Conservation (phyloP, 2,888 invertebrate species). For the Amphipyra tragopoginis region DNA sequence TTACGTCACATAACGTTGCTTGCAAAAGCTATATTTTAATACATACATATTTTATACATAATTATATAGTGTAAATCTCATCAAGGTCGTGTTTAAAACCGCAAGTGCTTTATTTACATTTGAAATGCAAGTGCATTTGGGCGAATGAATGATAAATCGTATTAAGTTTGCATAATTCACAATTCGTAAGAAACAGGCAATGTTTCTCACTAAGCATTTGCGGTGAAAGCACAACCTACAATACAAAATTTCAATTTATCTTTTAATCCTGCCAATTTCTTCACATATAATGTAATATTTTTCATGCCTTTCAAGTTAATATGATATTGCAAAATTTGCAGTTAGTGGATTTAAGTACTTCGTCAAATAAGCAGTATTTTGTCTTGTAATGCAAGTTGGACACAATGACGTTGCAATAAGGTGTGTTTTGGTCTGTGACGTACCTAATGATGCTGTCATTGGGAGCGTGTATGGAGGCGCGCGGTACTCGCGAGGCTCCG, state of each 20-base stretch:
- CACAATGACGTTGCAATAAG: conserved; percentile 58
- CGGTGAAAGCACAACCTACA: conserved; percentile 54
- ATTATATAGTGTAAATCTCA: conserved; percentile 50
- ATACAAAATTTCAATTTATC: conserved; percentile 25
- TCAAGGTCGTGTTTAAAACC: conserved; percentile 48
- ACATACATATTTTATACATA: conserved; percentile 64
- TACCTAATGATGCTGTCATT: conserved; percentile 93
- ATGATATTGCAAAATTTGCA: conserved; percentile 53
- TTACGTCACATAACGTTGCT: conserved; percentile 86
- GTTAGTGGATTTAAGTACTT: conserved; percentile 63
- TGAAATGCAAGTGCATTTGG: conserved; percentile 15
- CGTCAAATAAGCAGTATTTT: conserved; percentile 60
- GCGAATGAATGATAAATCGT: background rate
- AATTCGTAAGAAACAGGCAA: conserved; percentile 9
- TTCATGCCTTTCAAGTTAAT: conserved; percentile 71
- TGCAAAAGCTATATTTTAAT: conserved; percentile 75
- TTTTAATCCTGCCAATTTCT: conserved; percentile 41
- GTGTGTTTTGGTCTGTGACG: conserved; percentile 28
- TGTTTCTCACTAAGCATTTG: conserved; percentile 47
- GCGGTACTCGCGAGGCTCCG: conserved; percentile 88
- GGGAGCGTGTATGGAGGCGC: conserved; percentile 91
- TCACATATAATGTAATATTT: conserved; percentile 40
- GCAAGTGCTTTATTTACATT: conserved; percentile 56
- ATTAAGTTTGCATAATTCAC: conserved; percentile 1
- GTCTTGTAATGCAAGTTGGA: conserved; percentile 63